Conservation (phyloP, 2,797 vertebrate species). For the Masticophis lateralis region DNA sequence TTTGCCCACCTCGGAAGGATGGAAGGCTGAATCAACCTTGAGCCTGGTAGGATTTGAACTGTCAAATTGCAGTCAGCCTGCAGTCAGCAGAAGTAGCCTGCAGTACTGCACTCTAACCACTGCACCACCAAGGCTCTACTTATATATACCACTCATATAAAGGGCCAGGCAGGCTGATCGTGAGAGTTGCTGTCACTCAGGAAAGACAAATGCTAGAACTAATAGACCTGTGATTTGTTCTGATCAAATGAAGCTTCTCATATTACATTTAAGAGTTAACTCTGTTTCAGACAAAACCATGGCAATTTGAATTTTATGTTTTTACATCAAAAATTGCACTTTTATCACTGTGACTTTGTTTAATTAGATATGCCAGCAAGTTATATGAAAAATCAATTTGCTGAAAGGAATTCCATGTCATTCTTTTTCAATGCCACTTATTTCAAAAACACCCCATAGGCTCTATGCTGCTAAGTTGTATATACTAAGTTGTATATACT, state of each 20-base stretch:
- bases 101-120: no score
- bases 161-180: neutral
- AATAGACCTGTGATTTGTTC: neutral
- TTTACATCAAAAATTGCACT: neutral
- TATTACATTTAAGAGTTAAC: conserved; percentile 58
- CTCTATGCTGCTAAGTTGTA: neutral
- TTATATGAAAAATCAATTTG: conserved; percentile 32
- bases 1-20: no score
- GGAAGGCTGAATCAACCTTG: no score
- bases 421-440: conserved; percentile 19
- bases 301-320: neutral
- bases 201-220: neutral
- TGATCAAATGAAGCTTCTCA: neutral
- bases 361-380: neutral
- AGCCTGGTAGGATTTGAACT: no score
- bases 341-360: conserved; percentile 11
- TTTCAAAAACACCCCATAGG: neutral
- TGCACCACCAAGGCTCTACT: neutral
- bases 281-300: neutral
- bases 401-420: conserved; percentile 21
- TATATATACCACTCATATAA: neutral
- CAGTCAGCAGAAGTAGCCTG: no score
- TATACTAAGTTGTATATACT: neutral
- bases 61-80: no score
- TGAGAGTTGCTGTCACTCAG: neutral